Evolutionary conservation across 2,797 vertebrate species (phyloP), one percentile per base, ranked within the genome.

Genomic region (Falco rusticolus): DNA sequence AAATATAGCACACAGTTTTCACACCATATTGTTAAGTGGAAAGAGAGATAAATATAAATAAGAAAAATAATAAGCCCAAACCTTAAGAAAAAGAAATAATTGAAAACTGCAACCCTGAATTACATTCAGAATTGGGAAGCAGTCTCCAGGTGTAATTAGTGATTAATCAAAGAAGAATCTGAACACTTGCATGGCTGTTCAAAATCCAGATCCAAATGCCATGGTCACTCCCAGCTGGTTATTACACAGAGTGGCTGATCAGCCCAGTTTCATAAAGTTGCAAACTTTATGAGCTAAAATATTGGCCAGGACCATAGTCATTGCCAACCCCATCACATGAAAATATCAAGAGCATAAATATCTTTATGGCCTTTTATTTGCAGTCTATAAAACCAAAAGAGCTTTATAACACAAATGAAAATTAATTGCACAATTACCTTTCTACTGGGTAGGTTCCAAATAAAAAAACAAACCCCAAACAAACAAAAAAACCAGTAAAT

Each of bases 321-420:
- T 47, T 87, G 80, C 34, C 45, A 94, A 61, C 3, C 14, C 33
- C 15, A 54, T 79, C 2, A 0, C 56, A 79, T 61, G 66, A 89
- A 96, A 94, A 95, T 94, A 87, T 31, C 59, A 81, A 37, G 29
- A 61, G 22, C 63, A 84, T 96, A 96, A 95, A 95, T 93, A 89
- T 77, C 26, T 93, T 93, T 77, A 77, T 50, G 41, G 33, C 8
- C 19, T 95, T 96, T 95, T 92, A 84, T 90, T 92, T 94, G n/a
- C 45, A 87, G 84, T 74, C 71, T 54, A 83, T 95, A 95, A 94
- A 95, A 84, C 31, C 45, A 53, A 54, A 94, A 77, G 24, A 82
- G n/a, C 29, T 93, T 94, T 92, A 69, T 70, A 87, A 90, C 15
- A 64, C n/a, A 93, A 87, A 90, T 66, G 24, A 92, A 95, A 96